Evolutionary conservation across 2,113 vertebrate species (phyloP).

Genomic region (Porphyrio hochstetteri): DNA sequence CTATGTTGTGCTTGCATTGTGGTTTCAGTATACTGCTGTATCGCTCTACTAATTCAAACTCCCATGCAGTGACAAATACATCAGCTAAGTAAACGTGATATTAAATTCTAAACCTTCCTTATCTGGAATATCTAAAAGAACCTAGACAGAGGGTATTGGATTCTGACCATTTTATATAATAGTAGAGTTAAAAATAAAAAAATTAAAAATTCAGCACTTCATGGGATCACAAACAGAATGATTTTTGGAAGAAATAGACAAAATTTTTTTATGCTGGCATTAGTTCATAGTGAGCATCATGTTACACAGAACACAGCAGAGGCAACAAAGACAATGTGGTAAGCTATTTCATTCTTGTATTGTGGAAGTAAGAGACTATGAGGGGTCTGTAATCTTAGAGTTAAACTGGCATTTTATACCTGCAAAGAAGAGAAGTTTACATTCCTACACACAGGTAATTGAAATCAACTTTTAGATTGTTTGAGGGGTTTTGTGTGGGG

Average conservation of each 20-base stretch:
- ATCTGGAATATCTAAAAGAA: background rate
- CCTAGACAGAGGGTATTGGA: background rate
- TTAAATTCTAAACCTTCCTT: background rate
- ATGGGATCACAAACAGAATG: background rate
- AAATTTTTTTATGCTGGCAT: background rate
- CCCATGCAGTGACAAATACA: background rate
- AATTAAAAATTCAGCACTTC: background rate
- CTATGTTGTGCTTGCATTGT: background rate
- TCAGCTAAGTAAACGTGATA: background rate
- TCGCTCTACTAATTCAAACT: background rate
- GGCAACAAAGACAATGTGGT: background rate
- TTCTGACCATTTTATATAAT: background rate
- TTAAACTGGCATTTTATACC: background rate
- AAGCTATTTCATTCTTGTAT: background rate
- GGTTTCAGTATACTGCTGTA: background rate
- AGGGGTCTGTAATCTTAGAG: background rate
- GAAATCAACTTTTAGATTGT: background rate
- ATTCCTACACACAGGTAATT: background rate
- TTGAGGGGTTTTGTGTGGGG: background rate
- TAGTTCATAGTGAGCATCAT: background rate
- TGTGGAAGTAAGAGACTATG: background rate
- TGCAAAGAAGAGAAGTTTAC: background rate
- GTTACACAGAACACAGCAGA: background rate
- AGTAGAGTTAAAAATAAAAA: background rate
- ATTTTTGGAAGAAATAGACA: background rate